phyloP scores from a whole-genome alignment of 2,888 invertebrate species.

The Harpalus rufipes region DNA sequence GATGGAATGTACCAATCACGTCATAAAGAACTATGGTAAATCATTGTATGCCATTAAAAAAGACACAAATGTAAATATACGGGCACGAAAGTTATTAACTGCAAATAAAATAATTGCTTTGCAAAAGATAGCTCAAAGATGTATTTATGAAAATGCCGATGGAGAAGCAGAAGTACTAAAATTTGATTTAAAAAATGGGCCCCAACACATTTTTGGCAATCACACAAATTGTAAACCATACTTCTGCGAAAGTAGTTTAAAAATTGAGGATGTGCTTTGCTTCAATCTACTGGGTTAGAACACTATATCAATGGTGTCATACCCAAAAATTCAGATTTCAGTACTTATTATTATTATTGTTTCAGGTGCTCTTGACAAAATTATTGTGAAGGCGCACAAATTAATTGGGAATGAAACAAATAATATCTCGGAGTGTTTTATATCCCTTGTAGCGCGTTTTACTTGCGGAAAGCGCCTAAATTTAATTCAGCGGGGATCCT shows the following conservation, averaged over 20 bases:
- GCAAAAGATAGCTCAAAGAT: no score
- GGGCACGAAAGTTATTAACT: no score
- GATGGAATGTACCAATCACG: no score
- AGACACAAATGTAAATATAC: no score
- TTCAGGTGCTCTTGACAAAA: slow-evolving; percentile 10
- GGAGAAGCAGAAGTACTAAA: no score
- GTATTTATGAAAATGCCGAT: no score
- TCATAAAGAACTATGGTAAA: no score
- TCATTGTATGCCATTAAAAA: no score
- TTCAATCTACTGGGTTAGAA: slow-evolving; percentile 10
- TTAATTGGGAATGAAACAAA: slow-evolving; percentile 22
- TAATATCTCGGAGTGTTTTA: slow-evolving; percentile 16
- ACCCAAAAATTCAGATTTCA: no score
- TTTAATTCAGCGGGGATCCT: slow-evolving; percentile 37
- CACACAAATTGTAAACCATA: not conserved
- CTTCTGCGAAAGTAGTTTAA: not conserved
- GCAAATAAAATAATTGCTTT: no score
- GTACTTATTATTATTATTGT: no score
- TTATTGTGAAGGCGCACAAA: slow-evolving; percentile 14
- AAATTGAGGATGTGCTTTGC: not conserved
- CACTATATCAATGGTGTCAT: slow-evolving; percentile 13
- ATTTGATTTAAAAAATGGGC: not conserved
- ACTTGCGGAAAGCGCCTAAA: slow-evolving; percentile 27
- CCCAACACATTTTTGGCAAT: not conserved
- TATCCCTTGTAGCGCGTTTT: slow-evolving; percentile 14